phyloP scores from a whole-genome alignment of 2,113 vertebrate species.

The Poecilia latipinna region DNA sequence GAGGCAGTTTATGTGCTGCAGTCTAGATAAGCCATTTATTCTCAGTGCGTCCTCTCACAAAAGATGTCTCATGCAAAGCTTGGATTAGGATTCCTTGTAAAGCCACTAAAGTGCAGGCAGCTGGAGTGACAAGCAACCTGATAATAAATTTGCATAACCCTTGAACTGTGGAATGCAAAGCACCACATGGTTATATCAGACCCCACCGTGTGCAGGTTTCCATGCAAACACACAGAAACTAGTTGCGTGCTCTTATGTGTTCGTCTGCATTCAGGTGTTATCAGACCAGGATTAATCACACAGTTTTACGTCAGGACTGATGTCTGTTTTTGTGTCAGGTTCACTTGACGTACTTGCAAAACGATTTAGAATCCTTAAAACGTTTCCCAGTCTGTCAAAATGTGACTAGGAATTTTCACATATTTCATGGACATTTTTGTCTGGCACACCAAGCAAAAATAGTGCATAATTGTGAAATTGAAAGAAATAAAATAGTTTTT shows the following conservation, averaged over 20 bases:
- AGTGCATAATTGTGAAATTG: not conserved
- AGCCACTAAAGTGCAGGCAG: not conserved
- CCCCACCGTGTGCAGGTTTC: not conserved
- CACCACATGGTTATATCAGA: not conserved
- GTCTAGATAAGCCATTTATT: conserved; percentile 15
- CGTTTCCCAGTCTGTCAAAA: not conserved
- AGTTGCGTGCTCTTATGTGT: not conserved
- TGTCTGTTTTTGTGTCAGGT: not conserved
- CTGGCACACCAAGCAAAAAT: not conserved
- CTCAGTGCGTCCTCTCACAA: conserved; percentile 15
- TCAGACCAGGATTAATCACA: conserved; percentile 1
- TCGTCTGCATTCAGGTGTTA: not conserved
- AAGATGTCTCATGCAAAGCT: not conserved
- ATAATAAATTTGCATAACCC: conserved; percentile 16
- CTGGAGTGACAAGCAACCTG: conserved; percentile 2
- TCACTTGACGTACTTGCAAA: not conserved
- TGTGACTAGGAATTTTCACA: not conserved
- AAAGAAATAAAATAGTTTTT: not conserved
- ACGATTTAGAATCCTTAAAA: not conserved
- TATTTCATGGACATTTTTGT: not conserved
- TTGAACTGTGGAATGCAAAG: conserved; percentile 25
- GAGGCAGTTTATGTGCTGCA: not conserved
- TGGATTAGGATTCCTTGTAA: conserved; percentile 13
- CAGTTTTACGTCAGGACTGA: conserved; percentile 5
- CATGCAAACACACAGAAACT: conserved; percentile 4